phyloP scores from a whole-genome alignment of 2,797 vertebrate genomes.

The Stomatorhinus walkeri region DNA sequence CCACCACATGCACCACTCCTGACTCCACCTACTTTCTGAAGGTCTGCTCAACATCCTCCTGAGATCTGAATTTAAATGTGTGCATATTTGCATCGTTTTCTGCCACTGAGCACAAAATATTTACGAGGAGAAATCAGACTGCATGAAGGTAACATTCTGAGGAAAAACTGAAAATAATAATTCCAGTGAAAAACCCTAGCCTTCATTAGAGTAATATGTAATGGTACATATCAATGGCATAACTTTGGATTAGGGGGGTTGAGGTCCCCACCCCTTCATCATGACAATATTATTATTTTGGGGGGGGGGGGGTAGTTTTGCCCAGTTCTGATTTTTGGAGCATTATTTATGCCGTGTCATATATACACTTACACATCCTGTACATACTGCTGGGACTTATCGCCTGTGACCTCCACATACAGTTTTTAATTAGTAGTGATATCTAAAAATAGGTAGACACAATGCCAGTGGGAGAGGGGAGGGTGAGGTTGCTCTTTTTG shows the following conservation, averaged over 20 bases:
- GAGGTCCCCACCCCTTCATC: not conserved
- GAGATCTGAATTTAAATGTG: not conserved
- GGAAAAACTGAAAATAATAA: not conserved
- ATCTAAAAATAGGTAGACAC: not conserved
- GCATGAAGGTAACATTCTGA: not conserved
- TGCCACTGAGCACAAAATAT: not conserved
- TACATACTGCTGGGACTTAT: not conserved
- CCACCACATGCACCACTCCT: not conserved
- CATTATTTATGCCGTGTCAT: not conserved
- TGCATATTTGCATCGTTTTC: not conserved
- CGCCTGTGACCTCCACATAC: not conserved
- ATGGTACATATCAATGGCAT: not conserved
- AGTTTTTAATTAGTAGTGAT: not conserved
- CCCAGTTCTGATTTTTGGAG: not conserved
- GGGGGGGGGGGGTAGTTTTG: not conserved
- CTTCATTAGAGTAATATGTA: slow-evolving; percentile 23
- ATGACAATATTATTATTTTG: not conserved
- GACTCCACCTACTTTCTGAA: not conserved
- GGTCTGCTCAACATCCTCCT: not conserved
- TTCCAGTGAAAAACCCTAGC: slow-evolving; percentile 8
- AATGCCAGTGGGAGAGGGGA: not conserved
- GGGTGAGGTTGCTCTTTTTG: not conserved
- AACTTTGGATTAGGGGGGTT: not conserved
- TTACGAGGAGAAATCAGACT: not conserved
- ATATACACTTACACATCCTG: not conserved